phyloP scores from a whole-genome alignment of 2,797 vertebrate genomes.

The Chromobotia macracanthus region DNA sequence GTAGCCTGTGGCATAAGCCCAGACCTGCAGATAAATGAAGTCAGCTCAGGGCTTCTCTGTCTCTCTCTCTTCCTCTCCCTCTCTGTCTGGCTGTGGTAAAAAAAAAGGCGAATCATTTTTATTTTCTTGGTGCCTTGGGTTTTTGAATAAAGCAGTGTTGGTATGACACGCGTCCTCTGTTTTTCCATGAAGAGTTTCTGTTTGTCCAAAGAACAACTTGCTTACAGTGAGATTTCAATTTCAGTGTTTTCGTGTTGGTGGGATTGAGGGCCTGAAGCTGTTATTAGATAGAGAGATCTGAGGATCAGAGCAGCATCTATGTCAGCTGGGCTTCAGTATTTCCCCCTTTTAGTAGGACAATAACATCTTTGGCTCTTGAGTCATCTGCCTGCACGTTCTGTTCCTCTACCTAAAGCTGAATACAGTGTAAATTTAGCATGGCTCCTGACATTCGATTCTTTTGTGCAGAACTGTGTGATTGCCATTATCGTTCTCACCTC shows the following conservation, averaged over 20 bases:
- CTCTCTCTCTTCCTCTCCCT: no score
- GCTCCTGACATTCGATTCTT: conserved; percentile 34
- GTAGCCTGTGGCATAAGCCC: conserved; percentile 11
- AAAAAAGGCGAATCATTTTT: conserved; percentile 8
- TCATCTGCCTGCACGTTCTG: conserved; percentile 29
- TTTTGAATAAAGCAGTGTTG: conserved; percentile 15
- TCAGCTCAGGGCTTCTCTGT: conserved; percentile 13
- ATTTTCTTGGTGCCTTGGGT: not conserved
- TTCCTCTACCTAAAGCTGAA: conserved; percentile 11
- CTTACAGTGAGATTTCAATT: not conserved
- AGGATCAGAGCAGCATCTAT: conserved; percentile 12
- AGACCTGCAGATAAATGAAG: conserved; percentile 36
- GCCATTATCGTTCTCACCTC: conserved; percentile 31
- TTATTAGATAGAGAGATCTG: not conserved
- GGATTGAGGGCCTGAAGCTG: conserved; percentile 13
- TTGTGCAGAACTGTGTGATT: conserved; percentile 26
- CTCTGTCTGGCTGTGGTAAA: not conserved
- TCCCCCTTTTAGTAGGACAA: conserved; percentile 37
- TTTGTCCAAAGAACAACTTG: not conserved
- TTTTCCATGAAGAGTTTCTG: not conserved
- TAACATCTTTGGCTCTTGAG: conserved; percentile 45
- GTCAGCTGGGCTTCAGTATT: conserved; percentile 28
- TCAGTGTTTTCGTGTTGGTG: not conserved
- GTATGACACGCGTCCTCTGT: not conserved
- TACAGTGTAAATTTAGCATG: conserved; percentile 1